Evolutionary conservation across 2,797 vertebrate species (phyloP).

Genomic region (Scyliorhinus canicula): DNA sequence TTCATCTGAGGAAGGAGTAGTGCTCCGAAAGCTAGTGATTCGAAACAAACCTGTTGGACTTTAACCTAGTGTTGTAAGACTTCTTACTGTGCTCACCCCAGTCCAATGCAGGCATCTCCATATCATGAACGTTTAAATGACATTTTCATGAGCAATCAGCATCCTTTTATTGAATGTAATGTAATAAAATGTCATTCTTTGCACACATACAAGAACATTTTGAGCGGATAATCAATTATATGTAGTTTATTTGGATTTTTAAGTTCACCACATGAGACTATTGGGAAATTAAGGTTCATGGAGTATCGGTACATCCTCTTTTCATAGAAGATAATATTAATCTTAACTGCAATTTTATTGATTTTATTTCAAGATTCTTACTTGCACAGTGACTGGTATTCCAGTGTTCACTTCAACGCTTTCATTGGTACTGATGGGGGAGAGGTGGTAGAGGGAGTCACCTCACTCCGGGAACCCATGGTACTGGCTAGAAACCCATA

Average conservation of each 20-base stretch:
- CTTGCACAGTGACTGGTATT: neutral
- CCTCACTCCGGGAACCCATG: neutral
- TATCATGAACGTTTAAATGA: neutral
- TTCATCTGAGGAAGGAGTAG: too few species aligned
- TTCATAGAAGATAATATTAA: too few species aligned
- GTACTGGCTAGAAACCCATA: neutral
- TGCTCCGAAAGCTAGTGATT: too few species aligned
- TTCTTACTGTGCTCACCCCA: too few species aligned
- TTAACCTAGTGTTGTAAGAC: too few species aligned
- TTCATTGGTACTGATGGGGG: neutral
- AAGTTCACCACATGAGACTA: too few species aligned
- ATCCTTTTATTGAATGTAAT: neutral
- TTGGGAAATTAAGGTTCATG: too few species aligned
- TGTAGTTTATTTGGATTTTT: too few species aligned
- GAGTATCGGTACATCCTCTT: too few species aligned
- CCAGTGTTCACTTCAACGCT: neutral
- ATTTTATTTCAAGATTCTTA: neutral
- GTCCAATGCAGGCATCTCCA: too few species aligned
- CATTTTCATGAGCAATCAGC: neutral
- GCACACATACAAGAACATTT: neutral
- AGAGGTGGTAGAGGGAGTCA: neutral
- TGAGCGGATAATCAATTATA: neutral
- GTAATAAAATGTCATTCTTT: neutral
- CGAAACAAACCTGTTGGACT: too few species aligned
- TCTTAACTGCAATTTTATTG: neutral